Evolutionary conservation across 2,797 vertebrate genomes (phyloP), one percentile per base, ranked within the genome.

Genomic region (Furcifer pardalis): DNA sequence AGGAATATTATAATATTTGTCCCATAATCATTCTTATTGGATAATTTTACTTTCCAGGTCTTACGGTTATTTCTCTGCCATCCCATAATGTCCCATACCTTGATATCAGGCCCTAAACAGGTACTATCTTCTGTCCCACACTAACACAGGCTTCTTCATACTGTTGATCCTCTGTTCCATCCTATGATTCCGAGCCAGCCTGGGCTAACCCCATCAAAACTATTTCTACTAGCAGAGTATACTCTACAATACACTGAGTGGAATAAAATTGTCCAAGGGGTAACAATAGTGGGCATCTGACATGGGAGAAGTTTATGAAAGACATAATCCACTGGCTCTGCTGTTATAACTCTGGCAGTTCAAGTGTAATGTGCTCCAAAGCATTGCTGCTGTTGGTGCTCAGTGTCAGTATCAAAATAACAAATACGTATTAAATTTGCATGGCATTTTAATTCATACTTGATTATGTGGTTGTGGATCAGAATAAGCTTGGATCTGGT

Each of bases 1-100:
- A 81, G 30, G n/a, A 81, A 68, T 76, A 85, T 68, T 46, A 76
- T 81, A 77, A 81, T 62, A 25, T 40, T 30, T 60, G 52, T 76
- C 37, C 52, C 72, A 85, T n/a, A 44, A 79, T 21, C 9, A 62
- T 23, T 27, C 30, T 42, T 59, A 59, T 7, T 10, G 27, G 17
- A 35, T 4, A 17, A 73, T 84, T 63, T 37, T 60, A 42, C 35
- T 60, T 76, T 76, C 49, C 78, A 74, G 13, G 35, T 1, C 44
- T 65, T 46, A 37, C 62, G 46, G 32, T 5, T n/a, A 8, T 83
- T 56, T 40, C 40, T 63, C 30, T 60, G 13, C 40, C 37, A 80
- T 27, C 49, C 19, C 27, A 17, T n/a, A 56, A n/a, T 74, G 44
- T 69, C 13, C 7, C 69, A 79, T 4, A 73, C 9, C 32, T 79